phyloP scores from a whole-genome alignment of 2,888 invertebrate species.

The Agrotis exclamationis region DNA sequence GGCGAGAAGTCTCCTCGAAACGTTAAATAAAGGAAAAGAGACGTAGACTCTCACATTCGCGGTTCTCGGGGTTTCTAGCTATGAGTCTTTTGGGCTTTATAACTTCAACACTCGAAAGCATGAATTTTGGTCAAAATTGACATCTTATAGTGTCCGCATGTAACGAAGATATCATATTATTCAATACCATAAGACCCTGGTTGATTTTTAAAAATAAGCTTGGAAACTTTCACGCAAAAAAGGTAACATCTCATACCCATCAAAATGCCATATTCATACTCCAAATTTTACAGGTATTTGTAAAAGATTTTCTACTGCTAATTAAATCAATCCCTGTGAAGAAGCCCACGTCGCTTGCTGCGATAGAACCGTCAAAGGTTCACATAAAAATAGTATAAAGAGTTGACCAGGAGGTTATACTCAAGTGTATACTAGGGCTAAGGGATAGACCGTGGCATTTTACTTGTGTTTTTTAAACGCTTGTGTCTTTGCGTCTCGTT shows the following conservation, averaged over 20 bases:
- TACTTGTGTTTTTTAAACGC: slow-evolving; percentile 69
- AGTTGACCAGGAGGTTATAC: slow-evolving; percentile 65
- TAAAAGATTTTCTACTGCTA: slow-evolving; percentile 62
- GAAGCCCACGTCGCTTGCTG: slow-evolving; percentile 81
- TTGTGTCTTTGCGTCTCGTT: slow-evolving; percentile 75
- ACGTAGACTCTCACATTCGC: too few species aligned
- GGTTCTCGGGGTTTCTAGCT: too few species aligned
- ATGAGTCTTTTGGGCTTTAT: too few species aligned
- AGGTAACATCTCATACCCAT: slow-evolving; percentile 2
- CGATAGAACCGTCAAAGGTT: slow-evolving; percentile 80
- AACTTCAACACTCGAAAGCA: too few species aligned
- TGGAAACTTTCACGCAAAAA: not conserved
- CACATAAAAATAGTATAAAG: slow-evolving; percentile 87
- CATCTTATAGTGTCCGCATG: too few species aligned
- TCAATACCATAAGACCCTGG: slow-evolving; percentile 55
- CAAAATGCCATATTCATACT: slow-evolving; percentile 57
- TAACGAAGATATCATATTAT: too few species aligned
- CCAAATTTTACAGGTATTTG: slow-evolving; percentile 83
- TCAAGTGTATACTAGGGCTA: slow-evolving; percentile 88
- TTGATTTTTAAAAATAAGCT: slow-evolving; percentile 34
- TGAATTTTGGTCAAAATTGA: not conserved
- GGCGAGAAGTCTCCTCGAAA: too few species aligned
- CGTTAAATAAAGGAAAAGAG: too few species aligned
- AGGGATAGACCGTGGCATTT: slow-evolving; percentile 82
- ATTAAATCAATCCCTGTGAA: slow-evolving; percentile 78